Base-by-base conservation (phyloP, 2,113 vertebrate species). In the Gavia stellata region DNA sequence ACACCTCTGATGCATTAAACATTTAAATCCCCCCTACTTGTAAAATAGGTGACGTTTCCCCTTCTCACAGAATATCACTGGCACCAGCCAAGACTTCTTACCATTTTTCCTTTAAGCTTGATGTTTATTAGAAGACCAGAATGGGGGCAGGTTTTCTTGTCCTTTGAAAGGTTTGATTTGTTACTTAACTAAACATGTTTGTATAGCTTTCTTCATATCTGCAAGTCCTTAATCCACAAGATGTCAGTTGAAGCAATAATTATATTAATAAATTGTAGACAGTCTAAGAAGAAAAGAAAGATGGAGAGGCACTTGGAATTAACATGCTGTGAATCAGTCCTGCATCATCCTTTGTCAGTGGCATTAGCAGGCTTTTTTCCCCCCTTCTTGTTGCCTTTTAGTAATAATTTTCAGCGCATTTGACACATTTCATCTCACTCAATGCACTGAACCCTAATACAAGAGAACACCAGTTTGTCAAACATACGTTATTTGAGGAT, bases 341-440 rank as follows among this genome's bases (percentile, higher is more conserved):
- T 93, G 92, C 88, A 95, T 96, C 95, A 86, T 95, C 92, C 58
- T 91, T 89, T 97, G 96, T 97, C 97, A 97, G 83, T 71, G 78
- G 89, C 96, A 95, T 97, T 93, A 95, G 75, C 66, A 92, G 83
- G 90, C 90, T 92, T 92, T 90, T 36, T 38, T 28, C 14, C 18
- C 53, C 52, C 62, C 40, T 68, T 84, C 86, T 84, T 91, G 68
- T 92, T 97, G 93, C 96, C 94, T 96, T 88, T 97, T 96, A 97
- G 94, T 83, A 96, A 96, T 97, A 97, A 97, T 97, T 98, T 97
- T 95, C 94, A 92, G 89, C 52, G 92, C 52, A 15, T 95, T 96
- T 97, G 97, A 97, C 97, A 98, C 73, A 96, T 97, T 96, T 97
- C 97, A 97, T 97, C 96, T 97, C 97, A 93, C 93, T 98, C 96